phyloP scores from a whole-genome alignment of 2,797 vertebrate genomes.

The Sebastes steindachneri region DNA sequence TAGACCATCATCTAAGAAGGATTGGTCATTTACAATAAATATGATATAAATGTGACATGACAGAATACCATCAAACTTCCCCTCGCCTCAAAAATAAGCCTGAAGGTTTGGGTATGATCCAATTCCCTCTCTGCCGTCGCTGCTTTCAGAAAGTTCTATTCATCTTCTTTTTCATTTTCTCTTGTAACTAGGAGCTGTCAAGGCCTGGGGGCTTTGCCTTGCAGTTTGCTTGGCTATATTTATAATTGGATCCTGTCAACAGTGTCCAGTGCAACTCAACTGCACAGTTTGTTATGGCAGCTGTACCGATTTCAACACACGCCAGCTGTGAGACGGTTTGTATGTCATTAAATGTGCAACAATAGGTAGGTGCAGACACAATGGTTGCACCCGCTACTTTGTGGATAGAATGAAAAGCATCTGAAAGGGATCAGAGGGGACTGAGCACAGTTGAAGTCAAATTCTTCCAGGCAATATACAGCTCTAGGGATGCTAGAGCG shows the following conservation, averaged over 20 bases:
- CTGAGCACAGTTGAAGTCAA: slow-evolving; percentile 27
- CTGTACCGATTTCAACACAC: slow-evolving; percentile 71
- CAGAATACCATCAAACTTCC: slow-evolving; percentile 72
- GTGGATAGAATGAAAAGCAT: slow-evolving; percentile 61
- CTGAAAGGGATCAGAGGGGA: slow-evolving; percentile 45
- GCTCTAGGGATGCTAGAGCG: slow-evolving; percentile 12
- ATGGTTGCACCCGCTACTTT: slow-evolving; percentile 31
- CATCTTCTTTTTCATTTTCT: slow-evolving; percentile 78
- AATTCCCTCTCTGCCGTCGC: slow-evolving; percentile 65
- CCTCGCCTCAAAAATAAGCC: slow-evolving; percentile 60
- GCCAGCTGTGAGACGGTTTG: slow-evolving; percentile 60
- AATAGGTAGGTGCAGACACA: slow-evolving; percentile 44
- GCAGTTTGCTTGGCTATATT: slow-evolving; percentile 71
- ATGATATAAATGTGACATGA: slow-evolving; percentile 69
- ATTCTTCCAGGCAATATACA: slow-evolving; percentile 34
- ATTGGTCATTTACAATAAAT: slow-evolving; percentile 65
- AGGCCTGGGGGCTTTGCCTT: slow-evolving; percentile 63
- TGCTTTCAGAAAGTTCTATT: slow-evolving; percentile 74
- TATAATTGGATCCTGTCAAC: slow-evolving; percentile 81
- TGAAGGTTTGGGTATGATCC: slow-evolving; percentile 72
- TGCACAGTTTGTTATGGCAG: slow-evolving; percentile 67
- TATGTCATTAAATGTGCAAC: slow-evolving; percentile 57
- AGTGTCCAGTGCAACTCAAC: slow-evolving; percentile 66
- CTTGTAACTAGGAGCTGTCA: slow-evolving; percentile 74
- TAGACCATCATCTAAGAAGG: slow-evolving; percentile 40